Base-by-base conservation (phyloP, 2,888 invertebrate species). In the Hemistola chrysoprasaria region DNA sequence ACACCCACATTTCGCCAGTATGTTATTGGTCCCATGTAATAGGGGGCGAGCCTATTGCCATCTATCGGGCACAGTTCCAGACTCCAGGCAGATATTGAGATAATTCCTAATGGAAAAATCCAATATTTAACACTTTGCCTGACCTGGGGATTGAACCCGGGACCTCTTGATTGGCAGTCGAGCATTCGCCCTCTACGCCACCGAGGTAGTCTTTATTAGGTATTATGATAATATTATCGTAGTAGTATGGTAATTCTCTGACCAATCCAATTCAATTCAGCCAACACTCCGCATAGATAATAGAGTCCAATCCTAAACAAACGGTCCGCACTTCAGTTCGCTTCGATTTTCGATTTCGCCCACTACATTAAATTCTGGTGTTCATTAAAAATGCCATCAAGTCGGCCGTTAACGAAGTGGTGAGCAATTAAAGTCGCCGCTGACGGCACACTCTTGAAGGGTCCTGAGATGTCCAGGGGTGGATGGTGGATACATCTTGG, bases 351-450 rank as follows among this genome's bases (percentile, higher is more conserved):
- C 84, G 78, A 86, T 85, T 81, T 80, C 75, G 49, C 79, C 85
- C 86, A 88, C 87, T 88, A 88, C 88, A 88, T 88, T 88, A 88
- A n/a, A 88, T 79, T 87, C 88, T 76, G 69, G 80, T 75, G 85
- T 88, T 88, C 88, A 88, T 88, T 88, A 88, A 87, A 87, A 88
- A 88, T 87, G 87, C 88, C 84, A 88, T 87, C 85, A 87, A 81
- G 77, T 75, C 79, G 75, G 55, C 78, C 75, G 83, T 82, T 88
- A 88, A 87, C 87, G 87, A 88, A 88, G 88, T 88, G 87, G 81
- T 84, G 75, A 65, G 78, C 87, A 88, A 88, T 88, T 88, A 88
- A 81, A 85, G 84, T 82, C 82, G 80, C 78, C 82, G 84, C 84
- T 87, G 86, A 85, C 84, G 86, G 83, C 82, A 80, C 73, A 70